These are phyloP conservation scores for Dysdera silvatica DNA, from an alignment of 1,140 invertebrate species.

Conservation along the genomic window DNA sequence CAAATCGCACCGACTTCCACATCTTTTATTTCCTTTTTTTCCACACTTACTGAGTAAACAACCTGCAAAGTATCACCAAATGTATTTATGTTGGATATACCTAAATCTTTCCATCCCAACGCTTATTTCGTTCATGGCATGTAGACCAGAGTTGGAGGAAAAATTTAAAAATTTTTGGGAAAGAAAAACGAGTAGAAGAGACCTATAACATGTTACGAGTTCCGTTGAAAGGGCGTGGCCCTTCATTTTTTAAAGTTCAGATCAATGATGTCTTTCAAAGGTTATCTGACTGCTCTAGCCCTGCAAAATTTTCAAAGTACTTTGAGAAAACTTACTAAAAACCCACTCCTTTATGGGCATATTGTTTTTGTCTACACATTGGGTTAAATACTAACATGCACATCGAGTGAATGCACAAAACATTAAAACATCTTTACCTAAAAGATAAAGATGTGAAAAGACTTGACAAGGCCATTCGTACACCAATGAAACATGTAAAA, in stretches of 20 bases:
- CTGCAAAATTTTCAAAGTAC: background rate
- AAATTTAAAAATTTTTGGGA: background rate
- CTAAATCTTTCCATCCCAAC: background rate
- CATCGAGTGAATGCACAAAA: conserved; percentile 2
- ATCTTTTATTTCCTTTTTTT: background rate
- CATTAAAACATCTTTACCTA: conserved; percentile 3
- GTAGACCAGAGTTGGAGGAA: conserved; percentile 5
- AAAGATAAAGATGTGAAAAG: conserved; percentile 1
- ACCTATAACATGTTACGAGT: background rate
- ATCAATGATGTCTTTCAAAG: background rate
- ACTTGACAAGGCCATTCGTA: conserved; percentile 38
- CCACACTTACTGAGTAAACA: background rate
- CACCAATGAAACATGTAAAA: conserved; percentile 40
- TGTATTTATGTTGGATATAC: conserved; percentile 14
- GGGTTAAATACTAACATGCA: conserved; percentile 16
- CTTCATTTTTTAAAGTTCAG: background rate
- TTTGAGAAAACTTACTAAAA: background rate
- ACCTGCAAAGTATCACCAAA: background rate
- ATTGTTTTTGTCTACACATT: conserved; percentile 3
- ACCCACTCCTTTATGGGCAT: background rate
- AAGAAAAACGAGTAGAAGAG: background rate
- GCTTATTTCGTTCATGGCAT: conserved; percentile 13
- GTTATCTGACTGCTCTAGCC: background rate
- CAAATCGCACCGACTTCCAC: background rate
- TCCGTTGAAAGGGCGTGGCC: background rate